Evolutionary conservation across 2,797 vertebrate species (phyloP), one percentile per base, ranked within the genome.

Genomic region (Phrynocephalus vlangalii): DNA sequence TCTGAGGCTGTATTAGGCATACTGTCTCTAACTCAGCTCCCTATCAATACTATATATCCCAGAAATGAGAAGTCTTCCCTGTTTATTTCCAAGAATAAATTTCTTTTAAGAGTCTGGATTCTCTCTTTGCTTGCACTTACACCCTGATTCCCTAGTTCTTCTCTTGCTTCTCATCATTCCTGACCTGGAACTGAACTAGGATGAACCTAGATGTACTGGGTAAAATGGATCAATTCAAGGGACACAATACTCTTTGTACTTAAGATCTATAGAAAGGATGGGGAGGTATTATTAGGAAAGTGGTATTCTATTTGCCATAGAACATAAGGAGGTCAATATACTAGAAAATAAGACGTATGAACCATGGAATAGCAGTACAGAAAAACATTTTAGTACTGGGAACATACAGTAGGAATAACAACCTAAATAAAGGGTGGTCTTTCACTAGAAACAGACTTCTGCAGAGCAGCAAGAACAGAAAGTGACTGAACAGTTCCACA

Each of bases 11-110:
- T 83, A 16, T 90, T 79, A 90, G 71, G 52, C 56, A 88, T 66
- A 30, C 66, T 90, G 48, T 70, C 22, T 90, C 84, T 83, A 89
- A 8, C 87, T 8, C 10, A 48, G 67, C 28, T 79, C n/a, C 56
- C 16, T 90, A 90, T 89, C 70, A 87, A 73, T 86, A 86, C n/a
- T 73, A 11, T n/a, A 5, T 72, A 84, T 88, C 52, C 50, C 38
- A 86, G 86, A 60, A 91, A 88, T 80, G 48, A 70, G 86, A 86
- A 91, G 48, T 72, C 13, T 86, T 82, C 63, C 70, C 68, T n/a
- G 63, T 87, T 79, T 84, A 0, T 91, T 93, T 88, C 71, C 91
- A 80, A 87, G 71, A n/a, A 86, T 24, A 81, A 80, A 91, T 92
- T 91, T 92, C 28, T 87, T 94, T 83, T 1, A 1, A 88, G 50